Base-by-base conservation (phyloP, 2,113 vertebrate genomes). In the Centropristis striata region DNA sequence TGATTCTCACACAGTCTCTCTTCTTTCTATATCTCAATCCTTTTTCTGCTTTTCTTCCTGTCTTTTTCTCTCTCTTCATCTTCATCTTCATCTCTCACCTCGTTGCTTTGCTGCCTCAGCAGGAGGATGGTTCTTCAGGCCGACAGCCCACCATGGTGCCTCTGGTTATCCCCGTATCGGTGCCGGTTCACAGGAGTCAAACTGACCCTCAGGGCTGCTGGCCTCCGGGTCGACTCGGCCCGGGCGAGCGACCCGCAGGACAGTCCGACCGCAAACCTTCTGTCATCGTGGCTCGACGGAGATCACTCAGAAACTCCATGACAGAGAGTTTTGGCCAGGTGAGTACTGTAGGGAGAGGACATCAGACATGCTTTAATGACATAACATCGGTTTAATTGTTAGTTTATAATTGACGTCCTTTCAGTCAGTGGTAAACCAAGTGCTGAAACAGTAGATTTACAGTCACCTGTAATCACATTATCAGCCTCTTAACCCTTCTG, bases 151-250 rank as follows among this genome's bases (percentile, higher is more conserved):
- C 92, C n/a, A 95, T 99, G 21, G 78, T 95, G 39, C 98, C 98
- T 21, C 96, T 99, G 81, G 96, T 99, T 53, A 98, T 99, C 85
- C 98, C 98, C 0, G 98, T 99, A 41, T 99, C 98, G 0, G 98
- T 99, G 82, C 98, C 98, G 1, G 98, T 99, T 88, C 95, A 92
- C 84, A 92, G 92, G 69, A 94, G 85, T 5, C 94, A 92, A 28
- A 79, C 80, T 0, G 95, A 96, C 8, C 25, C 71, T 54, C 75
- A 55, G 21, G 94, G 94, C 0, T 90, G 88, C 81, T 97, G 94
- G 89, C 59, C 75, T 18, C 95, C 83, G 25, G 88, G 83, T 20
- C 91, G 79, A 50, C 82, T 82, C 9, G 78, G 90, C 21, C 79
- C 80, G 4, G 90, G 82, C 0, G 96, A 96, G 67, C 92, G 73